These are phyloP conservation scores for Thelaira solivaga DNA, from an alignment of 2,888 invertebrate genomes.

Conservation along the genomic window DNA sequence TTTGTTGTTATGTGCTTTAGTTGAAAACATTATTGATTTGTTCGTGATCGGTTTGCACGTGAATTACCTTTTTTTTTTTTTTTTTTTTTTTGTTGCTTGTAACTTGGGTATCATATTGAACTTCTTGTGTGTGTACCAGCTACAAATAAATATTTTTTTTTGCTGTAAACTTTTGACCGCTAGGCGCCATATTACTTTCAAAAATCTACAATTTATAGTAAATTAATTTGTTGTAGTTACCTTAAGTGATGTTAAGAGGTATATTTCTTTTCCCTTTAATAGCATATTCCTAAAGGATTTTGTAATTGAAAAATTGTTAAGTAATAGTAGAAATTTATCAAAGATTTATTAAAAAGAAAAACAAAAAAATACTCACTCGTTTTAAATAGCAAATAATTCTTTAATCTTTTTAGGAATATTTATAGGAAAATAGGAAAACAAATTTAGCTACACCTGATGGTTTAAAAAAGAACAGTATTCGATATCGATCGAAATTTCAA, in stretches of 20 bases:
- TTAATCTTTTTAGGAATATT: background rate
- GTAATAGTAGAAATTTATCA: slow-evolving; percentile 42
- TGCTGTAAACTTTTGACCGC: slow-evolving; percentile 64
- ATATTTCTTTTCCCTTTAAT: background rate
- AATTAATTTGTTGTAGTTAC: slow-evolving; percentile 64
- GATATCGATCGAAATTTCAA: no score
- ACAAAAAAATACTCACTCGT: no score
- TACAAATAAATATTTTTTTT: background rate
- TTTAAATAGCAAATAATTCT: background rate
- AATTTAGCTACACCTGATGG: no score
- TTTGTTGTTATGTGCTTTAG: background rate
- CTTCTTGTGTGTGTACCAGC: background rate
- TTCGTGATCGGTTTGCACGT: slow-evolving; percentile 64
- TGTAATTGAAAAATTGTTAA: slow-evolving; percentile 51
- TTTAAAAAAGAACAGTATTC: no score
- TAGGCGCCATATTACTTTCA: slow-evolving; percentile 72
- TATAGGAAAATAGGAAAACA: background rate
- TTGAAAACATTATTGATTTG: slow-evolving; percentile 62
- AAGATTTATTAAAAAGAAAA: slow-evolving; percentile 16
- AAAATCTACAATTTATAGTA: slow-evolving; percentile 62
- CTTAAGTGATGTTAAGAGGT: slow-evolving; percentile 58
- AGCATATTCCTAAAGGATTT: slow-evolving; percentile 13
- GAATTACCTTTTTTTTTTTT: slow-evolving; percentile 60
- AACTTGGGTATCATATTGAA: slow-evolving; percentile 3
- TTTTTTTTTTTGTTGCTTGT: no score